Evolutionary conservation across 1,140 invertebrate genomes (phyloP).

Genomic region (Ips typographus): DNA sequence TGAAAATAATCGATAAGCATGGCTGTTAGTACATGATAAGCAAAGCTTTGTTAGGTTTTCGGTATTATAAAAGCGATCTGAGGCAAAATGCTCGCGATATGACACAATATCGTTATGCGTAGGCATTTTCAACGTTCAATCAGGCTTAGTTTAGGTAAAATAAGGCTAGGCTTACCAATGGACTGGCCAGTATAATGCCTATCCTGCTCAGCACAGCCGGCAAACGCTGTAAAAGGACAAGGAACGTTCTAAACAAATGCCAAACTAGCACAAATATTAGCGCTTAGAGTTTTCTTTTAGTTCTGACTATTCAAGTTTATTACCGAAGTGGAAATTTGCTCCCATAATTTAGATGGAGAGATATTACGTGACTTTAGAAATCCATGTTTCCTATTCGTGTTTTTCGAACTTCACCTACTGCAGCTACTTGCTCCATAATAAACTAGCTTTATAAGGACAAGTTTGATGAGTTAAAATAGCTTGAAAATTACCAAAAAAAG

Average conservation of each 20-base stretch:
- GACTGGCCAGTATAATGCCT: conserved; percentile 90
- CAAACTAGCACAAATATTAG: conserved; percentile 30
- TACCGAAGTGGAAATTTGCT: no score
- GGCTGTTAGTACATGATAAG: conserved; percentile 24
- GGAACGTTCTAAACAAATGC: conserved; percentile 47
- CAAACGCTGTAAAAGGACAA: conserved; percentile 78
- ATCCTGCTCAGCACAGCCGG: conserved; percentile 89
- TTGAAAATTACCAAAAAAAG: no score
- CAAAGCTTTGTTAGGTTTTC: conserved; percentile 15
- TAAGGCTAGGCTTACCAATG: conserved; percentile 74
- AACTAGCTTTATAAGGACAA: no score
- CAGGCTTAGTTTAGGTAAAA: conserved; percentile 25
- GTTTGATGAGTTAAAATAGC: no score
- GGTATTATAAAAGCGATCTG: conserved; percentile 17
- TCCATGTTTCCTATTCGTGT: no score
- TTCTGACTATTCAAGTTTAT: no score
- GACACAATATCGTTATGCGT: conserved; percentile 6
- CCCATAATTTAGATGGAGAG: no score
- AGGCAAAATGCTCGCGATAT: conserved; percentile 33
- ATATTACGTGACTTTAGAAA: no score
- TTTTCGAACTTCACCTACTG: no score
- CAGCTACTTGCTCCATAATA: no score
- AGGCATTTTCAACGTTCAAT: neutral
- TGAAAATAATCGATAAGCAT: conserved; percentile 11
- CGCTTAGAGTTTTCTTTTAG: neutral